Evolutionary conservation across 2,888 invertebrate species (phyloP).

Genomic region (Rotaria magnacalcarata): DNA sequence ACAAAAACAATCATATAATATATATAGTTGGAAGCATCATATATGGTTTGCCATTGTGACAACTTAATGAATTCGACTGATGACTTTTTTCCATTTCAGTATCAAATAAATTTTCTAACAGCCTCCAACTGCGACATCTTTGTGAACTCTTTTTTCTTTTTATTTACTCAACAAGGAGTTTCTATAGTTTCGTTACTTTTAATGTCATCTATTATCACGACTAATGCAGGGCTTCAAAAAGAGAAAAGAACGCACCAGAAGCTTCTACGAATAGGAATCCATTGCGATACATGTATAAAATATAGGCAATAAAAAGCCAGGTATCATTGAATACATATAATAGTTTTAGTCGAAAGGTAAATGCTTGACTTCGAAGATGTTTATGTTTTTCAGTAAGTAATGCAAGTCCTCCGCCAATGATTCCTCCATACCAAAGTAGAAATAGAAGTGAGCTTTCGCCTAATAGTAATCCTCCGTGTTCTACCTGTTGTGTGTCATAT

Average conservation of each 20-base stretch:
- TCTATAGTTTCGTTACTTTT: background rate
- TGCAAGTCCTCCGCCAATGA: background rate
- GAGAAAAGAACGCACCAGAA: background rate
- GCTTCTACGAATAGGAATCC: background rate
- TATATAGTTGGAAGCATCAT: background rate
- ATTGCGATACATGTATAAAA: background rate
- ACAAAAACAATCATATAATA: too few relatives aligned
- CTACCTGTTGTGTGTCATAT: slow-evolving; percentile 24
- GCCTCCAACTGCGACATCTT: background rate
- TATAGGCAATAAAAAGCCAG: background rate
- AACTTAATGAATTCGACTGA: background rate
- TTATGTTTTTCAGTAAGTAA: slow-evolving; percentile 24
- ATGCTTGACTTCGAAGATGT: slow-evolving; percentile 23
- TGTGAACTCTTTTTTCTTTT: background rate
- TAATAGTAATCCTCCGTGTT: background rate
- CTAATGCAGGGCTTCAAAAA: background rate
- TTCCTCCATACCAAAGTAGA: slow-evolving; percentile 12
- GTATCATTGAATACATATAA: background rate
- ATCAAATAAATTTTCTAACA: background rate
- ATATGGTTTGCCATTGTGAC: background rate
- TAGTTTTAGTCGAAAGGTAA: background rate
- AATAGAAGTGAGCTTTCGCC: background rate
- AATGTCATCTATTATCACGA: background rate
- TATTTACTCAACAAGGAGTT: background rate
- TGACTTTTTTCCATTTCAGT: too few relatives aligned